Evolutionary conservation across 2,797 vertebrate species (phyloP).

Genomic region (Melanotaenia pygmaea): DNA sequence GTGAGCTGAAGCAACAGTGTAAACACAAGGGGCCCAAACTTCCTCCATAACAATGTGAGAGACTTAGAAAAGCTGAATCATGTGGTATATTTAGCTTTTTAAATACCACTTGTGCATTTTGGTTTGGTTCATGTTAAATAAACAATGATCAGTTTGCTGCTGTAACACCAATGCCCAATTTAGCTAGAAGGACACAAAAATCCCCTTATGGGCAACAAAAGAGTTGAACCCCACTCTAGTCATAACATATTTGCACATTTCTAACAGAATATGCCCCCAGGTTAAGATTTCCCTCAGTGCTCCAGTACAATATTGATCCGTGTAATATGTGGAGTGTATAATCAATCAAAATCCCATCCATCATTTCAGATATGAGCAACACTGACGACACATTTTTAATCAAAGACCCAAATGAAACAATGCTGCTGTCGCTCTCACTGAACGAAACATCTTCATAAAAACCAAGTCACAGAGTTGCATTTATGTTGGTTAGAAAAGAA

Average conservation of each 20-base stretch:
- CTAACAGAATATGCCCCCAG: not conserved
- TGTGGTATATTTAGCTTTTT: too few species aligned
- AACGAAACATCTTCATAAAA: not conserved
- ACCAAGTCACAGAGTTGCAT: not conserved
- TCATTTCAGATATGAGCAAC: not conserved
- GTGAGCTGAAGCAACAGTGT: not conserved
- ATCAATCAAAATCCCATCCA: not conserved
- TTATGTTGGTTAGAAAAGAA: not conserved
- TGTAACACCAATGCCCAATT: too few species aligned
- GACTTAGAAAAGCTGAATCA: not conserved
- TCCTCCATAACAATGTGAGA: not conserved
- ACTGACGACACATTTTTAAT: not conserved
- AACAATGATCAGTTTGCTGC: too few species aligned
- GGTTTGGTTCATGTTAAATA: too few species aligned
- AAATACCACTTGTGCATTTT: too few species aligned
- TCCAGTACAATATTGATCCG: not conserved
- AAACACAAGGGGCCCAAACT: not conserved
- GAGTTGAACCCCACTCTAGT: not conserved
- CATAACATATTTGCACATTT: not conserved
- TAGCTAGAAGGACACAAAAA: too few species aligned
- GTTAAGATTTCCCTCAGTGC: not conserved
- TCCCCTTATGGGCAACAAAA: not conserved
- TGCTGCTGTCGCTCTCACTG: not conserved
- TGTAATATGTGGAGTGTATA: not conserved
- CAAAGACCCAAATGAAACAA: not conserved